phyloP scores from a whole-genome alignment of 2,797 vertebrate species.

The Ptychobarbus kaznakovi region DNA sequence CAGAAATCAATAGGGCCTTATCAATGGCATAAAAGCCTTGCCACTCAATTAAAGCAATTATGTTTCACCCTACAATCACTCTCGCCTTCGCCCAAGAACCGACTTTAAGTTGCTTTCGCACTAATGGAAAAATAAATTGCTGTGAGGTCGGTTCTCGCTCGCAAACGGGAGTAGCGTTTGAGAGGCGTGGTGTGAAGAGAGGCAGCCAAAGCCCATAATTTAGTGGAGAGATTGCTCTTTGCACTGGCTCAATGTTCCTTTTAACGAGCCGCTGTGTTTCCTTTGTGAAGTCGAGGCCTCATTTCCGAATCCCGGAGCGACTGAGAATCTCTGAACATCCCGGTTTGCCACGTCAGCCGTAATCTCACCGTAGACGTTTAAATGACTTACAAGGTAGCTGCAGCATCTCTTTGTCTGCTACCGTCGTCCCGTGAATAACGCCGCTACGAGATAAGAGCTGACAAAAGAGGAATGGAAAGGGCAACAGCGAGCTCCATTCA shows the following conservation, averaged over 20 bases:
- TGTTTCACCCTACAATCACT: slow-evolving; percentile 45
- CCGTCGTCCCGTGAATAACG: slow-evolving; percentile 73
- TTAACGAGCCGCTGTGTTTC: slow-evolving; percentile 57
- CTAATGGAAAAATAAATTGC: slow-evolving; percentile 68
- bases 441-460: slow-evolving; percentile 68
- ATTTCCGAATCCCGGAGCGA: slow-evolving; percentile 69
- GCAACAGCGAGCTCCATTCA: slow-evolving; percentile 66
- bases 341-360: slow-evolving; percentile 65
- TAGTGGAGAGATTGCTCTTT: slow-evolving; percentile 62
- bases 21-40: slow-evolving; percentile 64
- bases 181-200: slow-evolving; percentile 36
- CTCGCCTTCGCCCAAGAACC: slow-evolving; percentile 28
- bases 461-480: slow-evolving; percentile 75
- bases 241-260: slow-evolving; percentile 52
- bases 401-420: slow-evolving; percentile 71
- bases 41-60: slow-evolving; percentile 67
- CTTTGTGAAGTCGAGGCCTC: slow-evolving; percentile 64
- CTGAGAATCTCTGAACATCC: slow-evolving; percentile 60
- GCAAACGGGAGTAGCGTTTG: slow-evolving; percentile 31
- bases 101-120: slow-evolving; percentile 51
- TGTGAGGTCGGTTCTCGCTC: slow-evolving; percentile 43
- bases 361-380: slow-evolving; percentile 64
- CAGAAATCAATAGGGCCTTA: slow-evolving; percentile 72
- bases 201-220: slow-evolving; percentile 49
- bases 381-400: slow-evolving; percentile 68